Percentiles rank a stretch among this genome's conserved stretches.
Evolutionary conservation across 2,113 vertebrate genomes (phyloP).

Genomic region (Psilopsiagon aymara): DNA sequence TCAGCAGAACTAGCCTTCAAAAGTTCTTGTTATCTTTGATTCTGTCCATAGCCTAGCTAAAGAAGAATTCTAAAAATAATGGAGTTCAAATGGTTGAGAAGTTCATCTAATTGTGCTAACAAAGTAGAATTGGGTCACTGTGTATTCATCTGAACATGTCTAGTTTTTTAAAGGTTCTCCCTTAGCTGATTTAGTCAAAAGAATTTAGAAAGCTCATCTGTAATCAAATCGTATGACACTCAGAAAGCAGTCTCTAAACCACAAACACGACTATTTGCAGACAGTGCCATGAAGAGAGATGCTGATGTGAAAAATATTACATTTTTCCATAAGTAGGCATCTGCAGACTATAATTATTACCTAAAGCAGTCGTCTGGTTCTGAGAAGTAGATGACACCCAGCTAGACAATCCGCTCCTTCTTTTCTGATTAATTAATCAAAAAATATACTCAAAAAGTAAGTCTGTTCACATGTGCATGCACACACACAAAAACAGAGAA

Average conservation of each 20-base stretch:
- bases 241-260: background rate
- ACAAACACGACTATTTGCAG: background rate
- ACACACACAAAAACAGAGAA: background rate
- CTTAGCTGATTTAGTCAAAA: background rate
- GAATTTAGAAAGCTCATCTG: background rate
- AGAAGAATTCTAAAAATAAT: background rate
- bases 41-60: background rate
- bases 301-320: background rate
- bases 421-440: background rate
- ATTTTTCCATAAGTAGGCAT: background rate
- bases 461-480: background rate
- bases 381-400: background rate
- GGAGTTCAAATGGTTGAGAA: background rate
- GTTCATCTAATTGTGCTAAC: background rate
- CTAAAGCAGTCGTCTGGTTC: background rate
- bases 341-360: background rate
- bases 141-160: background rate
- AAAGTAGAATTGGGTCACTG: background rate
- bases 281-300: background rate
- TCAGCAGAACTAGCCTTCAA: background rate
- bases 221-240: background rate
- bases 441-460: background rate
- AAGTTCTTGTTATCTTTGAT: background rate
- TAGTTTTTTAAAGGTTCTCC: background rate
- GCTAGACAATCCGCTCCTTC: background rate